Evolutionary conservation across 2,888 invertebrate genomes (phyloP).

Genomic region (Merodon equestris): DNA sequence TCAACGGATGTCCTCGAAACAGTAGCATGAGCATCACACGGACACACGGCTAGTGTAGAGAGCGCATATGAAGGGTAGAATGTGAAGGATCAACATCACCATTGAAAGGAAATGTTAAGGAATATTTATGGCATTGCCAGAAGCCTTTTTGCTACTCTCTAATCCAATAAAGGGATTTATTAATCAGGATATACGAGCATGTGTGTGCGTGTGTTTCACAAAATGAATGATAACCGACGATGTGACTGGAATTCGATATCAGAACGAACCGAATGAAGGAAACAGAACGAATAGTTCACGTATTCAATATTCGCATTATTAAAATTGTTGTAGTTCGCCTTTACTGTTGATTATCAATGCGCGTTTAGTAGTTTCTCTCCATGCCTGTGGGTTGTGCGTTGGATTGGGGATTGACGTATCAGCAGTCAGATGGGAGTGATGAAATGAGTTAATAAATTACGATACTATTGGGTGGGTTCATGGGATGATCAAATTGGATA

Average conservation of each 20-base stretch:
- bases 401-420: slow-evolving; percentile 47
- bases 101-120: slow-evolving; percentile 57
- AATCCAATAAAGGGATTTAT: slow-evolving; percentile 67
- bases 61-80: too few species aligned
- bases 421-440: slow-evolving; percentile 53
- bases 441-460: slow-evolving; percentile 52
- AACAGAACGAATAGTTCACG: slow-evolving; percentile 46
- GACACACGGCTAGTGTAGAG: not conserved
- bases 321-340: slow-evolving; percentile 58
- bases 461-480: slow-evolving; percentile 43
- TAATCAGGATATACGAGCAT: slow-evolving; percentile 50
- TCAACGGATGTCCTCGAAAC: slow-evolving; percentile 43
- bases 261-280: slow-evolving; percentile 5
- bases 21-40: too few species aligned
- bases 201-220: slow-evolving; percentile 33
- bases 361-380: not conserved
- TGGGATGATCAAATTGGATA: slow-evolving; percentile 11
- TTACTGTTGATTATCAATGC: slow-evolving; percentile 24
- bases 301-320: slow-evolving; percentile 67
- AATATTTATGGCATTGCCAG: slow-evolving; percentile 61
- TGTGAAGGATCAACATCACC: not conserved
- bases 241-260: slow-evolving; percentile 48
- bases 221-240: slow-evolving; percentile 57
- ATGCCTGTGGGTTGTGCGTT: not conserved
- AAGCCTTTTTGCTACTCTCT: slow-evolving; percentile 48